phyloP scores from a whole-genome alignment of 2,797 vertebrate species.

The Tokudaia tokunoshimensis region DNA sequence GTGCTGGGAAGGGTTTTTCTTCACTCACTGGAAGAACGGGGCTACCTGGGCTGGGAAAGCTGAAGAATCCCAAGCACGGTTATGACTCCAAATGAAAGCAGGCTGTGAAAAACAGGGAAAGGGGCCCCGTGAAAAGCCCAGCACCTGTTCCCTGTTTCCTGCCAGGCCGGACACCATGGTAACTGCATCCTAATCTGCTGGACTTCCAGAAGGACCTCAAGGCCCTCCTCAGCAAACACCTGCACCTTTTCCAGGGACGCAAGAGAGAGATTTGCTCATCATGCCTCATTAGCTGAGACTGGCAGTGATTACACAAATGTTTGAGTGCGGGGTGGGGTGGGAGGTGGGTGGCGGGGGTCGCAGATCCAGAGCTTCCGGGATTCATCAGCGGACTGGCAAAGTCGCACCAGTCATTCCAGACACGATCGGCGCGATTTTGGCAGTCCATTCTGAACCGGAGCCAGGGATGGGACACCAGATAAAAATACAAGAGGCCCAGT shows the following conservation, averaged over 20 bases:
- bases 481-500: background rate
- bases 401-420: background rate
- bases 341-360: background rate
- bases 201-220: conserved; percentile 69
- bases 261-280: conserved; percentile 68
- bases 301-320: conserved; percentile 46
- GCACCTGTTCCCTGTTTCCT: conserved; percentile 72
- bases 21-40: background rate
- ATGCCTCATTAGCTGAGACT: conserved; percentile 70
- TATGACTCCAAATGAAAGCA: conserved; percentile 40
- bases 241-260: conserved; percentile 63
- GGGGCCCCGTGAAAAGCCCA: background rate
- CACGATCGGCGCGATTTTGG: background rate
- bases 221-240: conserved; percentile 67
- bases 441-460: conserved; percentile 21
- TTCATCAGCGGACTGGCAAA: background rate
- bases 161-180: conserved; percentile 71
- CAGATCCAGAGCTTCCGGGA: conserved; percentile 40
- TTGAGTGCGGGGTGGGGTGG: background rate
- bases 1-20: background rate
- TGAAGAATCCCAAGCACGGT: background rate
- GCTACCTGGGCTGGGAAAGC: background rate
- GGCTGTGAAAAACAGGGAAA: background rate
- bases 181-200: conserved; percentile 27
- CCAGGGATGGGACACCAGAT: conserved; percentile 22